Base-by-base conservation (phyloP, 2,113 vertebrate species). In the Tamias sibiricus region DNA sequence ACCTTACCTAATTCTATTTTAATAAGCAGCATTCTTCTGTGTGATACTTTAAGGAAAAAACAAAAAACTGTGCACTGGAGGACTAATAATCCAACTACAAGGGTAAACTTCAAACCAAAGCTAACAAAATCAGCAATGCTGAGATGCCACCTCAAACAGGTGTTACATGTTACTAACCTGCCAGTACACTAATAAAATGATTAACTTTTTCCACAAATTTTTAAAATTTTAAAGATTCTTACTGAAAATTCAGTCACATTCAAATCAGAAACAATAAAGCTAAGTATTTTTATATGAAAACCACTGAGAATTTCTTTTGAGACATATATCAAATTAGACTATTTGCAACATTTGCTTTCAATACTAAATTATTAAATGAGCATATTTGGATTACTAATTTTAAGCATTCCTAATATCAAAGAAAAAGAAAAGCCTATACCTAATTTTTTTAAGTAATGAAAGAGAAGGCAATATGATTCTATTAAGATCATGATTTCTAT, bases 41-140 rank as follows among this genome's bases (percentile, higher is more conserved):
- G 74, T 54, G 68, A 44, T 69, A 19, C 49, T 84, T 76, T 68
- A 75, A 95, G 76, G 81, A 85, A 49, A 19, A 44, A 87, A 93
- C 54, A 57, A 57, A 57, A 57, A 22, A 22, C 54, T 57, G 19
- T 71, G 71, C 28, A 20, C 52, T 71, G 12, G 2, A 85, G 28
- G 30, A 54, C 20, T 66, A 83, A 62, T 19, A 90, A 52, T 87
- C 42, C 44, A 95, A 93, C 35, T 47, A 83, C 20, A 37, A 93
- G 72, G 95, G 87, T n/a, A 84, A 90, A 93, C 72, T 86, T 68
- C 72, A 96, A 92, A 94, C n/a, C 44, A 93, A 89, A 91, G 64
- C 62, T 85, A 84, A 95, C 9, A 91, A 87, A 52, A 64, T 47
- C 49, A 81, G 71, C 37, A 66, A 82, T 76, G 69, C 72, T 47